A percentile compares a stretch with the other conserved stretches of the same genome.
These are phyloP conservation scores for Mus caroli DNA, from an alignment of 2,797 vertebrate genomes.

Conservation along the genomic window DNA sequence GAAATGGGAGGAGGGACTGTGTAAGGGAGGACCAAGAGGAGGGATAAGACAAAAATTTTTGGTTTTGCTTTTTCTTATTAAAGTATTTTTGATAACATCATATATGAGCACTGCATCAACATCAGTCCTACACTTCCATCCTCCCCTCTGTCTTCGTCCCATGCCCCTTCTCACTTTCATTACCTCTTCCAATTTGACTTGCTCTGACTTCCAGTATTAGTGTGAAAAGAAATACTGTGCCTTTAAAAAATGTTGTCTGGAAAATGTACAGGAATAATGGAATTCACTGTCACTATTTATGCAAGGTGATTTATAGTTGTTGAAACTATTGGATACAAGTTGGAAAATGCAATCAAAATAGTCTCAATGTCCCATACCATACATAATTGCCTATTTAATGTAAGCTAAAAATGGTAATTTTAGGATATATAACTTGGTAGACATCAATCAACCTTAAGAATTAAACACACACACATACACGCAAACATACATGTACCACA, in stretches of 20 bases:
- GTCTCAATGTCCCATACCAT: background rate
- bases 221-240: background rate
- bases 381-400: conserved; percentile 3
- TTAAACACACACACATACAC: background rate
- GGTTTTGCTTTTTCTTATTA: background rate
- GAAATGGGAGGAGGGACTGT: too few species aligned
- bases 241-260: background rate
- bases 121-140: background rate
- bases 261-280: conserved; percentile 39
- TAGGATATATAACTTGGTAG: background rate
- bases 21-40: too few species aligned
- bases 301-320: background rate
- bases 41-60: background rate
- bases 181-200: background rate
- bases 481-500: background rate
- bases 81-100: background rate
- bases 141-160: background rate
- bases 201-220: background rate
- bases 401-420: conserved; percentile 21
- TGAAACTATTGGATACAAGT: background rate
- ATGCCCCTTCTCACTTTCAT: background rate
- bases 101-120: background rate
- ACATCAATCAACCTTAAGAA: background rate
- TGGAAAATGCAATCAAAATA: background rate
- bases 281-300: conserved; percentile 25